Base-by-base conservation (phyloP, 2,113 vertebrate genomes). In the Bambusicola thoracicus region DNA sequence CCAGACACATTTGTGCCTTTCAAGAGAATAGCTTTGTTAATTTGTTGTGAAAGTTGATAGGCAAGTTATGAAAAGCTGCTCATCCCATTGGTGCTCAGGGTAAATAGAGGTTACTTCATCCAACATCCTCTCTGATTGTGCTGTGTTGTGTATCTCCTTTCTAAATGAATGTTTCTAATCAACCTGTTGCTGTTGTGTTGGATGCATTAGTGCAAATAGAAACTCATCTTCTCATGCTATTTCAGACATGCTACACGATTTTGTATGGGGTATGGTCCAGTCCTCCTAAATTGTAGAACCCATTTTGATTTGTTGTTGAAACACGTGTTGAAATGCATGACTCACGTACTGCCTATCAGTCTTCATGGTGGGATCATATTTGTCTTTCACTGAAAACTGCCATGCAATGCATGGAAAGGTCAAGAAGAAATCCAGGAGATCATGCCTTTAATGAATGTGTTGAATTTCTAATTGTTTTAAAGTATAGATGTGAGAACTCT, bases 391-490 rank as follows among this genome's bases (percentile, higher is more conserved):
- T n/a, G 30, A 44, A 67, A 67, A 44, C 30, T n/a, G 34, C 34
- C 34, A 16, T 16, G 62, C 53, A 49, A 18, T 13, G 22, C 19
- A 15, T 22, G 73, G 76, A 76, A 49, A 30, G 15, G 29, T 32
- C 16, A 17, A 53, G 70, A 76, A 5, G 43, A 77, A 87, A 78
- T 20, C 29, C 43, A 66, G 49, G 62, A 80, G 66, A 20, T 84
- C 67, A 29, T 29, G 49, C 44, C 82, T 85, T 51, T 61, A 72
- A 90, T 15, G 40, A 90, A 93, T 30, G 66, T 80, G 36, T 74
- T 91, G 91, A 58, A 77, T 83, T 80, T 79, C 87, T 73, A 74
- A 41, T 87, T 51, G 58, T 85, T 85, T 73, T 62, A 81, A 87
- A 91, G 70, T 11, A 58, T 6, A 79, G 91, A 34, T 38, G 61